Base-by-base conservation (phyloP, 2,113 vertebrate genomes). In the Toxostoma redivivum region DNA sequence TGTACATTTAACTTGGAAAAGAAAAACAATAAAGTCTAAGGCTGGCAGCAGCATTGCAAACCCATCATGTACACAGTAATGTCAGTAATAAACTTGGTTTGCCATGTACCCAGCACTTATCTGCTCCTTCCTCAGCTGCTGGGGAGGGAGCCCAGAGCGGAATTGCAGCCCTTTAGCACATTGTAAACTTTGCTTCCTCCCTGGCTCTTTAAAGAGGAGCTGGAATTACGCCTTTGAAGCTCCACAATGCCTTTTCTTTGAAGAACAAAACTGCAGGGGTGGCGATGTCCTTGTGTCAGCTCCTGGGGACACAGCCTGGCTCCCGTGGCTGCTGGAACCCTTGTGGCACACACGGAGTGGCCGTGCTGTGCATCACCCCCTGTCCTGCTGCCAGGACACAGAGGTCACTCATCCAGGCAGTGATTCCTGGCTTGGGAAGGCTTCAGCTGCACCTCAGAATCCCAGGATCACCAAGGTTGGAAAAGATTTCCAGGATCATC, bases 1-100 rank as follows among this genome's bases (percentile, higher is more conserved):
- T 97, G 94, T 96, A 96, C 94, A 90, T 96, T 96, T 97, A 96
- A 96, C 96, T 90, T 64, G 92, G 90, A 89, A 79, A 91, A 76
- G 93, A 57, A 66, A 87, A 92, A 81, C 92, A 83, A 42, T 96
- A 78, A 81, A 95, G 81, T 83, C 17, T 97, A 88, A 91, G 95
- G 94, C 96, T 97, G 92, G 96, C 97, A 96, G 95, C 91, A 97
- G 94, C 92, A 73, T 86, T 96, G 96, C 97, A 94, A 88, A 84
- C 78, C 77, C 88, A 76, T 86, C 62, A 57, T 65, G 88, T 97
- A 96, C 93, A 95, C 91, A 74, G 93, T 92, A 97, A 95, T 86
- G 94, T 89, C 96, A 88, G 92, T 97, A 98, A 98, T 98, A 98
- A 97, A 98, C 94, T 88, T 61, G 11, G 45, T 94, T 97, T 97